These are phyloP conservation scores for Epicampocera succincta DNA, from an alignment of 2,888 invertebrate genomes.

Conservation along the genomic window DNA sequence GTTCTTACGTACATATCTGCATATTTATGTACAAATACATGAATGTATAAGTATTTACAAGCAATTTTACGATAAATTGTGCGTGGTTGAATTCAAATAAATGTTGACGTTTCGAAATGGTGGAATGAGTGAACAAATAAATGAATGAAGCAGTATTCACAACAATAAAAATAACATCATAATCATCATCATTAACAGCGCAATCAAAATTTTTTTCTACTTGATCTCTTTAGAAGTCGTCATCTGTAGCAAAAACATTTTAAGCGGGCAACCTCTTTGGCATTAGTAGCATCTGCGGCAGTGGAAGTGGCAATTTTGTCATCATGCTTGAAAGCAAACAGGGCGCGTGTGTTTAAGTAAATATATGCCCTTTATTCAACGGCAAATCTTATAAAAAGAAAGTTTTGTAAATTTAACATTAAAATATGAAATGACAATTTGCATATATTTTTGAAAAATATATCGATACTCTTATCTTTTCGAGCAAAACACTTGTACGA, in stretches of 20 bases:
- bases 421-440: too few relatives aligned
- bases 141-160: conserved; percentile 8
- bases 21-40: not conserved
- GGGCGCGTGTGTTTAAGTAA: too few relatives aligned
- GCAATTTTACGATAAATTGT: conserved; percentile 55
- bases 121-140: conserved; percentile 13
- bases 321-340: too few relatives aligned
- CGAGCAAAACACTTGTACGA: too few relatives aligned
- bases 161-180: not conserved
- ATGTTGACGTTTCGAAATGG: conserved; percentile 28
- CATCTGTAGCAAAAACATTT: conserved; percentile 12
- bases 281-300: conserved; percentile 33
- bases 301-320: conserved; percentile 30
- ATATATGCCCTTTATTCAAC: too few relatives aligned
- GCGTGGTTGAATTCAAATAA: conserved; percentile 55
- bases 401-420: too few relatives aligned
- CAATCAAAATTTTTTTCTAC: conserved; percentile 14
- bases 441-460: too few relatives aligned
- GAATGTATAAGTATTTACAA: not conserved
- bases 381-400: too few relatives aligned
- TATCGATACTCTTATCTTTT: too few relatives aligned
- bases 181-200: not conserved
- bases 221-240: not conserved
- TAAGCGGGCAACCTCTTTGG: not conserved
- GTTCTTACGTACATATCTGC: too few relatives aligned